Percentiles rank a stretch among this genome's conserved stretches.
phyloP scores from a whole-genome alignment of 2,888 invertebrate species.

The Tipula confusa region DNA sequence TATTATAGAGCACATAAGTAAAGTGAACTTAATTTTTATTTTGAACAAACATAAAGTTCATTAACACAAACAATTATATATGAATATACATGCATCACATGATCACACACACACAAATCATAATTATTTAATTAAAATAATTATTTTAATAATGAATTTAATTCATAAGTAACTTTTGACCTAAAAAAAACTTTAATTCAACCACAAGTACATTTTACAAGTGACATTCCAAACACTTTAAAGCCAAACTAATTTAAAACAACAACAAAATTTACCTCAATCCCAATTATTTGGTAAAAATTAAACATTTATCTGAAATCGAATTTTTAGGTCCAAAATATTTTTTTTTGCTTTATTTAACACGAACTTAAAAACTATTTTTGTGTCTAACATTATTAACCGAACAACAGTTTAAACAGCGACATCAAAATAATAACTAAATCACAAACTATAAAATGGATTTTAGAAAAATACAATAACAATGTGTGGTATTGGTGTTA shows the following conservation, averaged over 20 bases:
- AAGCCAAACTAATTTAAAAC: background rate
- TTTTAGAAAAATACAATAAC: background rate
- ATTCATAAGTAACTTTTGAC: background rate
- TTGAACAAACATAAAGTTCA: slow-evolving; percentile 5
- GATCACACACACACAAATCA: background rate
- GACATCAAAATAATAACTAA: background rate
- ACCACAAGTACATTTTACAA: no score
- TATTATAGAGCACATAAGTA: background rate
- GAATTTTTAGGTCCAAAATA: no score
- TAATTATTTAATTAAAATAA: background rate
- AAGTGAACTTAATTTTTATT: background rate
- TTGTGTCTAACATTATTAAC: background rate
- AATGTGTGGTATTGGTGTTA: background rate
- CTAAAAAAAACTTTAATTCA: background rate
- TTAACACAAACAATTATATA: background rate
- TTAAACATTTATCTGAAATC: background rate
- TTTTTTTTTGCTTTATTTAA: no score
- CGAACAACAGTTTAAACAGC: no score
- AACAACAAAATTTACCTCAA: background rate
- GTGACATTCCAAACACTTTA: background rate
- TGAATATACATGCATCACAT: background rate
- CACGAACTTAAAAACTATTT: background rate
- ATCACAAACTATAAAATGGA: background rate
- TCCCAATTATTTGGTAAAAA: background rate
- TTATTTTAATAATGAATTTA: background rate